A percentile compares a stretch with the other conserved stretches of the same genome.
Conservation (phyloP, 2,888 invertebrate species). For the Idaea biselata region DNA sequence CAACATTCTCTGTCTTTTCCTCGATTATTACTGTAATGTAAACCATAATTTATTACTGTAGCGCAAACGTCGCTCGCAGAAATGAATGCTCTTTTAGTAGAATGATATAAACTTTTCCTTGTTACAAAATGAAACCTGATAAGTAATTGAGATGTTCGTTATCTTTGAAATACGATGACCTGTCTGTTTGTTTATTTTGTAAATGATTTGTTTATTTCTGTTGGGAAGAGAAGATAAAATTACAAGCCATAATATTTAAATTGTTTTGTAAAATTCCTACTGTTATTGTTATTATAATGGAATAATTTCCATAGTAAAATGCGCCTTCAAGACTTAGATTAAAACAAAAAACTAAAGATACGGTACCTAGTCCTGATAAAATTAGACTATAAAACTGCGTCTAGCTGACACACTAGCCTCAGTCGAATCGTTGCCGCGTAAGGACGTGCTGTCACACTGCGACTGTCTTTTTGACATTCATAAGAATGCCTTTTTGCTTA, state of each 20-base stretch:
- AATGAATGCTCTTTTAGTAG: slow-evolving; percentile 19
- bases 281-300: slow-evolving; percentile 11
- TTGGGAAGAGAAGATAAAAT: slow-evolving; percentile 2
- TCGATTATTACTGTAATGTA: slow-evolving; percentile 30
- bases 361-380: no score
- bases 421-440: no score
- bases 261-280: slow-evolving; percentile 3
- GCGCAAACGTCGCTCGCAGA: slow-evolving; percentile 16
- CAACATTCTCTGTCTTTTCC: slow-evolving; percentile 30
- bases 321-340: no score
- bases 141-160: slow-evolving; percentile 10
- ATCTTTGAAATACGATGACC: slow-evolving; percentile 14
- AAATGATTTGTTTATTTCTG: slow-evolving; percentile 12
- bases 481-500: no score
- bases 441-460: no score
- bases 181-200: slow-evolving; percentile 14
- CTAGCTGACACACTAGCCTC: no score
- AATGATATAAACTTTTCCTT: slow-evolving; percentile 22
- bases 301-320: slow-evolving; percentile 4
- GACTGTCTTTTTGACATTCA: no score
- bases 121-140: slow-evolving; percentile 13
- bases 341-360: no score
- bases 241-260: slow-evolving; percentile 4
- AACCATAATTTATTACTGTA: slow-evolving; percentile 21
- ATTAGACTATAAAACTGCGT: no score